Conservation (phyloP, 2,797 vertebrate genomes). For the Todus mexicanus region DNA sequence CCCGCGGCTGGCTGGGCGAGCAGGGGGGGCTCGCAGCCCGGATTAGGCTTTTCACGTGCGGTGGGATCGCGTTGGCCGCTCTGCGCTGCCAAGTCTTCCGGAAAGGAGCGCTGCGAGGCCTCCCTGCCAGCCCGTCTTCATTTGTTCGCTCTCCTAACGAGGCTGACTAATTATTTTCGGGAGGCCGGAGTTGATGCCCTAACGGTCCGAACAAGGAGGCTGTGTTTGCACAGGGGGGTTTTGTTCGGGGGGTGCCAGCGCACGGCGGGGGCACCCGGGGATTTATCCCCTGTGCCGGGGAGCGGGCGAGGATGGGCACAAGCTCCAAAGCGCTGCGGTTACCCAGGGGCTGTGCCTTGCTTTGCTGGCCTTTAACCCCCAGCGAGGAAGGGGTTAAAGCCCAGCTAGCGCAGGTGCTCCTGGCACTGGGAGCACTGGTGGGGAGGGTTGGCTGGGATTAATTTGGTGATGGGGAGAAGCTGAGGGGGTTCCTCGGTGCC, state of each 20-base stretch:
- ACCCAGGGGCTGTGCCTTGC: neutral
- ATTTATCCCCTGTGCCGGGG: neutral
- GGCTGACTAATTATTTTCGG: neutral
- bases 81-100: neutral
- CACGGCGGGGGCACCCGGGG: neutral
- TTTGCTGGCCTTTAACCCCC: neutral
- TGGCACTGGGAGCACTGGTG: neutral
- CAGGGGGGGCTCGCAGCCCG: neutral
- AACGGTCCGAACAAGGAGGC: neutral
- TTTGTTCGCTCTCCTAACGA: slow-evolving; percentile 12
- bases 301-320: neutral
- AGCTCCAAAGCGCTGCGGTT: fast-evolving
- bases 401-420: neutral
- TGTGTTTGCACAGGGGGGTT: slow-evolving; percentile 2
- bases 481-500: neutral
- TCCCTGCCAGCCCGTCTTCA: neutral
- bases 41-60: neutral
- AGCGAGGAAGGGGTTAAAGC: neutral
- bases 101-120: neutral
- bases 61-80: fast-evolving
- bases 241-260: neutral
- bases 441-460: neutral
- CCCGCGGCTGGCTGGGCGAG: fast-evolving
- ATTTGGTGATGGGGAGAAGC: neutral
- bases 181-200: neutral